Evolutionary conservation across 1,140 invertebrate genomes (phyloP).

Genomic region (Bilobella aurantiaca): DNA sequence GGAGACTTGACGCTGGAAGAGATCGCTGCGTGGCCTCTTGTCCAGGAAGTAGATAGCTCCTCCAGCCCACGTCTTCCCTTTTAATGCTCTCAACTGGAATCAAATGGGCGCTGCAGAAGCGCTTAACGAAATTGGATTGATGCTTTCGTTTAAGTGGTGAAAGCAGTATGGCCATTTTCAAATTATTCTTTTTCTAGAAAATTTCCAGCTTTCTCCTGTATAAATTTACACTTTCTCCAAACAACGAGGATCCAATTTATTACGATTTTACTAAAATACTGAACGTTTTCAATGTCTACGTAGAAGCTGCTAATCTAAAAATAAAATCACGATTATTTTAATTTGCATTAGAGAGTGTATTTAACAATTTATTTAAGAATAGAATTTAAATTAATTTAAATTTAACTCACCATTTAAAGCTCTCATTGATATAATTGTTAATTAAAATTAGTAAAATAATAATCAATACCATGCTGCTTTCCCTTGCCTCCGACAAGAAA

Average conservation of each 20-base stretch:
- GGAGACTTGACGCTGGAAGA: background rate
- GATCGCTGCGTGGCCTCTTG: background rate
- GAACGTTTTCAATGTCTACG: too few species aligned
- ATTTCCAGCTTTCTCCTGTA: background rate
- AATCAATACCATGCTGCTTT: too few species aligned
- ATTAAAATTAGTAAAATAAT: too few species aligned
- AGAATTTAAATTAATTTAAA: background rate
- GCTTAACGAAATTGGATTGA: conserved; percentile 8
- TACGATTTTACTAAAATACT: too few species aligned
- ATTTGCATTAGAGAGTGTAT: too few species aligned
- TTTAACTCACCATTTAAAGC: background rate
- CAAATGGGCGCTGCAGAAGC: background rate
- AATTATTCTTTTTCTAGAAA: too few species aligned
- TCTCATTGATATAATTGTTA: too few species aligned
- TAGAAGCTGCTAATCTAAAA: too few species aligned
- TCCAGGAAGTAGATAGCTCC: background rate
- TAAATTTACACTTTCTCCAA: background rate
- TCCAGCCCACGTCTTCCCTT: background rate
- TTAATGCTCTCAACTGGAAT: background rate
- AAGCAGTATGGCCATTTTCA: too few species aligned
- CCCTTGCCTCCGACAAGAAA: too few species aligned
- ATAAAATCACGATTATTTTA: too few species aligned
- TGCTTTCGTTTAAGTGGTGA: too few species aligned
- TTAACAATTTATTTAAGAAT: background rate
- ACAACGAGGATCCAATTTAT: background rate